Evolutionary conservation across 2,888 invertebrate species (phyloP), one percentile per base, ranked within the genome.

Genomic region (Cotesia congregata): DNA sequence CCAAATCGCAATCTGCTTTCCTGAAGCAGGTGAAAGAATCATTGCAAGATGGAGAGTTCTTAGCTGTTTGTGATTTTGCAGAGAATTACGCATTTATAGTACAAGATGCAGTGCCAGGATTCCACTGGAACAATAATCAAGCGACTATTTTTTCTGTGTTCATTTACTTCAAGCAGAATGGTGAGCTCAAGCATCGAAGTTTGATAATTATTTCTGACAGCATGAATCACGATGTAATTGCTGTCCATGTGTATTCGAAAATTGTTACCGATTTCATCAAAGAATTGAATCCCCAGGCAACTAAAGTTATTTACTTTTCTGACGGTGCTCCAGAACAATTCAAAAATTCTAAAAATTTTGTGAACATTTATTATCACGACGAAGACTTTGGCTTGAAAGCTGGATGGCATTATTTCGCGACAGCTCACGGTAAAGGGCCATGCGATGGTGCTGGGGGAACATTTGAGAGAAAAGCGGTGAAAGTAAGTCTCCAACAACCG

Each of bases 81-180:
- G 41, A 41, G 67, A 38, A 38, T 17, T 17, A 17, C 17, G 17
- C 17, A 17, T 17, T 17, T 17, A 17, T 17, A 17, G 17, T 17
- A 17, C 67, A 67, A 38, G 39, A 81, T 74, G 76, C 74, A 78
- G 77, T 59, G 72, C 41, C 41, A 5, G 41, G 41, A 41, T 41
- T 41, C 41, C 41, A 41, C 7, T 41, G 41, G 41, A 41, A 79
- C 30, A 80, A 79, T 61, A 61, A 60, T 39, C 77, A 72, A 60
- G 78, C 75, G 3, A 80, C 81, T 5, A 7, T 81, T 67, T 77
- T 61, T 67, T 70, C 80, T 61, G 75, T 76, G 20, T 76, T 77
- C 6, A 61, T 69, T 60, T 80, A 81, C 70, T 79, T 76, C 64
- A 74, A 65, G 70, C 60, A 74, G 9, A 39, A 69, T 73, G 17